A percentile compares a stretch with the other conserved stretches of the same genome.
Evolutionary conservation across 2,113 vertebrate species (phyloP).

Genomic region (Galemys pyrenaicus): DNA sequence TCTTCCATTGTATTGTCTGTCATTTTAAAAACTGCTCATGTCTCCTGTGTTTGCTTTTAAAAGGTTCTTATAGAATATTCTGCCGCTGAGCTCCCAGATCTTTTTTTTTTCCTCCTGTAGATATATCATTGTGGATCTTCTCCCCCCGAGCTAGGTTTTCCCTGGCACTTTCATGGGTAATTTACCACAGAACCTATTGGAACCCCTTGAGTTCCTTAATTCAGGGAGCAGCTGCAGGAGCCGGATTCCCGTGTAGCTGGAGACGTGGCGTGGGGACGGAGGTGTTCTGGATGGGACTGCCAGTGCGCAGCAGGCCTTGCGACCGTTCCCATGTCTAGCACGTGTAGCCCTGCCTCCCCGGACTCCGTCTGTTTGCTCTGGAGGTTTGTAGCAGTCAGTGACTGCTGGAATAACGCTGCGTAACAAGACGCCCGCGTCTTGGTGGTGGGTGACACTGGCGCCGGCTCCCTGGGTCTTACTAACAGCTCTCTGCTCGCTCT

Average conservation of each 20-base stretch:
- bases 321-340: not conserved
- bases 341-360: not conserved
- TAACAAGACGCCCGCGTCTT: not conserved
- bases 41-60: conserved; percentile 85
- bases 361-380: not conserved
- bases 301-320: rapidly evolving
- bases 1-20: conserved; percentile 87
- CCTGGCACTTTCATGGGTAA: conserved; percentile 80
- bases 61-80: conserved; percentile 83
- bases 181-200: conserved; percentile 77
- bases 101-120: conserved; percentile 52
- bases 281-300: rapidly evolving
- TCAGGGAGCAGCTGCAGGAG: not conserved
- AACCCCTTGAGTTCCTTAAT: conserved; percentile 49
- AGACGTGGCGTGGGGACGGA: not conserved
- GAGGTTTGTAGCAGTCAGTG: not conserved
- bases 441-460: rapidly evolving
- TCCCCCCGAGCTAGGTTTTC: conserved; percentile 55
- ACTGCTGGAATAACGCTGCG: rapidly evolving
- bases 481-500: not conserved
- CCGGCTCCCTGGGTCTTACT: not conserved
- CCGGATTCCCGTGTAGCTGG: not conserved
- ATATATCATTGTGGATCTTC: conserved; percentile 54
- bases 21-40: conserved; percentile 84
- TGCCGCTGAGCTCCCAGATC: conserved; percentile 63